phyloP scores from a whole-genome alignment of 2,888 invertebrate species.

The Drepana falcataria region DNA sequence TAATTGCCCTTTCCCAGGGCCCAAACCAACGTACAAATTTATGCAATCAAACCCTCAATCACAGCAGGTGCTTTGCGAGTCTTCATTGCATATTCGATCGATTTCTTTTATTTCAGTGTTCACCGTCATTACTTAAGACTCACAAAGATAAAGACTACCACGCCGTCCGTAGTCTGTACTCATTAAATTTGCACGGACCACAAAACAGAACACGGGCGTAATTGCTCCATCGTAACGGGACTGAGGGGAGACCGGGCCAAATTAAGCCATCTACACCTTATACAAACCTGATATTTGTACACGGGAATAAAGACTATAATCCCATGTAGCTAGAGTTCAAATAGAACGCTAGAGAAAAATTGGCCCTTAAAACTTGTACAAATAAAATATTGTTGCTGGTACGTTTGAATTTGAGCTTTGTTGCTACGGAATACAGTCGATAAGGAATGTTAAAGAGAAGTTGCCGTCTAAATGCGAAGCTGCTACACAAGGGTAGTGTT shows the following conservation, averaged over 20 bases:
- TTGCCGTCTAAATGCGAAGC: slow-evolving; percentile 16
- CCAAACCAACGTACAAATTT: too few species aligned
- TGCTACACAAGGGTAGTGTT: slow-evolving; percentile 26
- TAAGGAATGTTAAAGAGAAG: slow-evolving; percentile 5
- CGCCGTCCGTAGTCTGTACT: slow-evolving; percentile 14
- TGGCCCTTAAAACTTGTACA: background rate
- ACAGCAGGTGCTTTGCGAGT: too few species aligned
- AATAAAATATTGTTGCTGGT: background rate
- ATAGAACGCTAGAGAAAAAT: background rate
- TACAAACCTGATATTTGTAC: slow-evolving; percentile 8
- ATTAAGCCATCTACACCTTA: slow-evolving; percentile 46
- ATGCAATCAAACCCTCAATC: too few species aligned
- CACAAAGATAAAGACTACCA: background rate
- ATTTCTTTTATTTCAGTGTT: too few species aligned
- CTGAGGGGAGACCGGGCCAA: slow-evolving; percentile 35
- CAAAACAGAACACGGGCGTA: slow-evolving; percentile 44
- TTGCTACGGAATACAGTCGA: slow-evolving; percentile 2
- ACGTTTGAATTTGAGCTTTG: slow-evolving; percentile 5
- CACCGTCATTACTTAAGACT: too few species aligned
- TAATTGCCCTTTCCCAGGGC: too few species aligned
- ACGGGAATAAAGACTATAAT: background rate
- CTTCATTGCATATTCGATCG: too few species aligned
- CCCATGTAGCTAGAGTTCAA: background rate
- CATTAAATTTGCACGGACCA: slow-evolving; percentile 58
- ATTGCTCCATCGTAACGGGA: slow-evolving; percentile 33